Base-by-base conservation (phyloP, 2,797 vertebrate species). In the Takifugu rubripes region DNA sequence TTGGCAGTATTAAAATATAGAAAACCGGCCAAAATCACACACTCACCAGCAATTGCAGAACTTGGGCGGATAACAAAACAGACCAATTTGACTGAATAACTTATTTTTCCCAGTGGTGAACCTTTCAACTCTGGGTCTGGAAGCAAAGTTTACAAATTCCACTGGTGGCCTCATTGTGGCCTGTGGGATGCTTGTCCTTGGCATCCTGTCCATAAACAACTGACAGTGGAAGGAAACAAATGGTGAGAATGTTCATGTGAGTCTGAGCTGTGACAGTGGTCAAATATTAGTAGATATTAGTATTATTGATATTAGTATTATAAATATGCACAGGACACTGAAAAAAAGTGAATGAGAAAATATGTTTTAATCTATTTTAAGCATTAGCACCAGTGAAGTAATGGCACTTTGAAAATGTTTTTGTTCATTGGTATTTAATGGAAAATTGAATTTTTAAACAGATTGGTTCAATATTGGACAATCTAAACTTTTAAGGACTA, bases 71-170 rank as follows among this genome's bases (percentile, higher is more conserved):
- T 25, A 17, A 48, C 21, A 12, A 8, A 16, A 27, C 27, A 25
- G 36, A 14, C 8, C 33, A 49, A 44, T 25, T 2, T 33, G 31
- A 55, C 14, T 26, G 14, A 26, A 9, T 1, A 10, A 26, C 10
- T n/a, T 5, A 1, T 24, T 52, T 25, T 57, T n/a, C 58, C 17
- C 33, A 44, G 17, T 6, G 48, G 11, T 1, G 43, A 56, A 16
- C 6, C 52, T 2, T 68, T 62, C 50, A 71, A 10, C 27, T 65
- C 54, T 70, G 42, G 64, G 74, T 5, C 17, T 2, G 3, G 72
- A 84, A 50, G 68, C 64, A 27, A 52, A 36, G 48, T 75, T 79
- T 46, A 66, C 48, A 5, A 71, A 82, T 42, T 40, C 36, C 36
- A 40, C 14, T 14, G 36, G 36, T 40, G 36, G 36, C 36, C 36